Evolutionary conservation across 2,113 vertebrate species (phyloP).

Genomic region (Ameiurus melas): DNA sequence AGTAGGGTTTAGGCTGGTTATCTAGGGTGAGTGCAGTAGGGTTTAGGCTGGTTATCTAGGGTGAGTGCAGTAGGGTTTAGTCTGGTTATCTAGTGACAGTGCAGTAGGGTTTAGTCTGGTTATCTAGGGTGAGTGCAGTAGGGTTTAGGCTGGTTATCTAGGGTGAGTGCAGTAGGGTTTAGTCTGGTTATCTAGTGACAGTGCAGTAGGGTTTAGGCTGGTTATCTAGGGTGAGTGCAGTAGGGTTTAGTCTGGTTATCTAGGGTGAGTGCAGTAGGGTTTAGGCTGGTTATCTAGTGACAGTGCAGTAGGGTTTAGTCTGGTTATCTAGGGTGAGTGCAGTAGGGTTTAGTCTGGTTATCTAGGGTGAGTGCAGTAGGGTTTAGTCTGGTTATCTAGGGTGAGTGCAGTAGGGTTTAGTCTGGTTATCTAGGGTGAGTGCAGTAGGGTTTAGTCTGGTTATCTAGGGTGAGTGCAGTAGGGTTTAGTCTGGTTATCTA

Average conservation of each 20-base stretch:
- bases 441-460: neutral
- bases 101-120: neutral
- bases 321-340: neutral
- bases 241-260: neutral
- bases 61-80: neutral
- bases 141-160: neutral
- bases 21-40: neutral
- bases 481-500: neutral
- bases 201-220: neutral
- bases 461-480: neutral
- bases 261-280: neutral
- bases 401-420: neutral
- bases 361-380: neutral
- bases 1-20: neutral
- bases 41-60: neutral
- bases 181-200: neutral
- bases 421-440: neutral
- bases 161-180: neutral
- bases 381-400: neutral
- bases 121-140: neutral
- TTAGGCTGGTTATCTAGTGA: neutral
- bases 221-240: neutral
- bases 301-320: neutral
- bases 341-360: neutral
- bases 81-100: neutral